These are phyloP conservation scores for Microtus oregoni DNA, from an alignment of 2,113 vertebrate genomes.

Conservation along the genomic window DNA sequence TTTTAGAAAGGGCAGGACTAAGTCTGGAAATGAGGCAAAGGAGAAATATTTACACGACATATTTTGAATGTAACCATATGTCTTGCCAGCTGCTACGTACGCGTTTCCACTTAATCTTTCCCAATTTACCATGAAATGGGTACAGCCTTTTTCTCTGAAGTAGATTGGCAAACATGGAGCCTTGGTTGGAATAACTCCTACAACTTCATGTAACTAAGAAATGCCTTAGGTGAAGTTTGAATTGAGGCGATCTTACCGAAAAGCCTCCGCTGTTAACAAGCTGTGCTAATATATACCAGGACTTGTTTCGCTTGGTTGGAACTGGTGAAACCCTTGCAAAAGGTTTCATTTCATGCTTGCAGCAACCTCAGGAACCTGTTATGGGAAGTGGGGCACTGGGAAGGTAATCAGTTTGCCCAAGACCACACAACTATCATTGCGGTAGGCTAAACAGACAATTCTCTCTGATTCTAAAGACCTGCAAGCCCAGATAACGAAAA, in stretches of 20 bases:
- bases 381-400: neutral
- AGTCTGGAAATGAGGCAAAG: conserved; percentile 39
- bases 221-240: neutral
- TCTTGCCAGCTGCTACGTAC: neutral
- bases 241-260: neutral
- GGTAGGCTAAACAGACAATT: neutral
- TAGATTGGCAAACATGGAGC: neutral
- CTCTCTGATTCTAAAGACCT: neutral
- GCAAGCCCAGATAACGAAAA: neutral
- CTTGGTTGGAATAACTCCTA: neutral
- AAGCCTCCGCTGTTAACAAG: neutral
- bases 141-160: neutral
- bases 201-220: neutral
- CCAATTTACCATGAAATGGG: neutral
- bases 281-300: neutral
- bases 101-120: conserved; percentile 44
- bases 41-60: conserved; percentile 21
- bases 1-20: conserved; percentile 18
- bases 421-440: conserved; percentile 23
- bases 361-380: neutral
- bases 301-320: neutral
- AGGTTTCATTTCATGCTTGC: neutral
- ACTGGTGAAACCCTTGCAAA: neutral
- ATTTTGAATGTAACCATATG: neutral
- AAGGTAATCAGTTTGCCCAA: conserved; percentile 25